Base-by-base conservation (phyloP, 1,140 invertebrate species). In the Tetraneura akinire region DNA sequence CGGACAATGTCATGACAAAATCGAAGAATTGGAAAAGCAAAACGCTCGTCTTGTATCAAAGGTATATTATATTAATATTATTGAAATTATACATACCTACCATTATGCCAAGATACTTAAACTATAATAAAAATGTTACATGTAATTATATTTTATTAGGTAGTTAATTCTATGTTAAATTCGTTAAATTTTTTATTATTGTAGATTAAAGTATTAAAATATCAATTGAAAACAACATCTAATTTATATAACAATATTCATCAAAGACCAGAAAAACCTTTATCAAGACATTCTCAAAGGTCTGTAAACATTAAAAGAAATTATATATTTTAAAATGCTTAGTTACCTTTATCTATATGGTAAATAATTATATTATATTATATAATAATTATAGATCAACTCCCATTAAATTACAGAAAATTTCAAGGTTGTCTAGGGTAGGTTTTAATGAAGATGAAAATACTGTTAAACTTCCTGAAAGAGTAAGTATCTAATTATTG, bases 151-250 rank as follows among this genome's bases (percentile, higher is more conserved):
- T 29, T 29, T 29, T 18, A 8, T 26, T 60, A 26, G 4, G 26
- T 8, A 37, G 9, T 37, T 42, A 66, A n/a, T n/a, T n/a, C n/a
- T 9, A 23, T 13, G 0, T 18, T 26, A 70, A 70, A 26, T 47
- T 26, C 0, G 47, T 18, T 49, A 4, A 70, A 47, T 6, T 26
- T 2, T 26, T 2, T 47, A 18, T 70, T 10, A 10, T 70, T 70
- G 5, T 32, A 78, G 74, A 57, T 78, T 78, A 78, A 78, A 62
- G 74, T 78, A 18, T 47, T 78, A n/a, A 78, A 78, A 78, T 78
- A 62, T 60, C 74, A 78, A 78, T 3, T 78, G 1, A 78, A 78
- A 78, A 60, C 74, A 29, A 42, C 74, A 26, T 45, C 55, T 45
- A 45, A n/a, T 26, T 78, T 78, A 51, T 78, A 62, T 16, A 78